These are phyloP conservation scores for Pseudopipra pipra DNA, from an alignment of 2,113 vertebrate species.

Conservation along the genomic window DNA sequence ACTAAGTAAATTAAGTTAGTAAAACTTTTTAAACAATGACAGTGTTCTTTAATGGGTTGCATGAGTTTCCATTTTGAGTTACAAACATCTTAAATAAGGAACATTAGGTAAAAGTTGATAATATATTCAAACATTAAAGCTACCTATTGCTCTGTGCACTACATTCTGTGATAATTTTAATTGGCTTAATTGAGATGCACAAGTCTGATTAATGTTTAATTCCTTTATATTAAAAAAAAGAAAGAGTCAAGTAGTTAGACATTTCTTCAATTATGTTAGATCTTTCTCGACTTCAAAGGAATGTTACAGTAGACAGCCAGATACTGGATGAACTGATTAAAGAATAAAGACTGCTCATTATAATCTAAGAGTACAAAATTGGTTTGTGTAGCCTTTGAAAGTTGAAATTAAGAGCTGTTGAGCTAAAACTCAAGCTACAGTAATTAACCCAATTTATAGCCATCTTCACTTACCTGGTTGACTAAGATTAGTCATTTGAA, in stretches of 20 bases:
- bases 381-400: slow-evolving; percentile 86
- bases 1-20: not conserved
- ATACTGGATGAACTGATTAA: slow-evolving; percentile 82
- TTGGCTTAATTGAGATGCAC: slow-evolving; percentile 87
- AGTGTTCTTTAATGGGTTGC: not conserved
- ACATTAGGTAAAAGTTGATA: slow-evolving; percentile 76
- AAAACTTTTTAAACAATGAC: not conserved
- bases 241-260: slow-evolving; percentile 85
- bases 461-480: slow-evolving; percentile 77
- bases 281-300: slow-evolving; percentile 84
- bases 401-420: slow-evolving; percentile 81
- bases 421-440: slow-evolving; percentile 81
- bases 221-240: slow-evolving; percentile 83
- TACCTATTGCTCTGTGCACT: slow-evolving; percentile 76
- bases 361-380: slow-evolving; percentile 86
- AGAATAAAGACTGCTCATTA: slow-evolving; percentile 87
- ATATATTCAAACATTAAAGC: slow-evolving; percentile 80
- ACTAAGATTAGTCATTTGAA: slow-evolving; percentile 78
- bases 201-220: slow-evolving; percentile 88
- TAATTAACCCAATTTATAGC: slow-evolving; percentile 85
- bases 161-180: slow-evolving; percentile 85
- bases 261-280: slow-evolving; percentile 89
- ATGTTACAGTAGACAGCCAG: slow-evolving; percentile 82
- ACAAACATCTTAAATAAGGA: slow-evolving; percentile 68
- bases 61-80: slow-evolving; percentile 49